phyloP scores from a whole-genome alignment of 37 sponge, comb jelly and placozoan genomes.

The Spongilla lacustris region DNA sequence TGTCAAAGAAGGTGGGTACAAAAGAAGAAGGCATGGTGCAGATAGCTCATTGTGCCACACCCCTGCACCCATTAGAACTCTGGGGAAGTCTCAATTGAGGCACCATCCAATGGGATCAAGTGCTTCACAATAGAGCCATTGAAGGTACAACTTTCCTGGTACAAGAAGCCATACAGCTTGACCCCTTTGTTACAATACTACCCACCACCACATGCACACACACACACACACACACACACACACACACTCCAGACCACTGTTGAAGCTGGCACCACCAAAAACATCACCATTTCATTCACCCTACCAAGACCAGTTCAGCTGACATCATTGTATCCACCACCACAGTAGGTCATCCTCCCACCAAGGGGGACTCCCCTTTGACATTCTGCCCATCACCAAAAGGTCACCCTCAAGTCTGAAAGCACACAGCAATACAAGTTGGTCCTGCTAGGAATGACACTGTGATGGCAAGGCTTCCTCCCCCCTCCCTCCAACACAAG shows the following conservation, averaged over 20 bases:
- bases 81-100: constrained; percentile 78
- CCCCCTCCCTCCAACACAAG: background rate
- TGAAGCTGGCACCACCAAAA: constrained; percentile 51
- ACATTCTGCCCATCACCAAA: background rate
- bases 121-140: constrained; percentile 67
- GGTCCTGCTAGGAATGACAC: background rate
- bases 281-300: constrained; percentile 61
- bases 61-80: constrained; percentile 21
- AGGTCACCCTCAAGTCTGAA: constrained; percentile 28
- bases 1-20: constrained; percentile 42
- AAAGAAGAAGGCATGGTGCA: background rate
- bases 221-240: no score
- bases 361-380: background rate
- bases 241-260: constrained; percentile 50
- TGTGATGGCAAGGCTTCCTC: background rate
- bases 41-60: background rate
- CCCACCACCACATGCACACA: no score
- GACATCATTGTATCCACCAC: constrained; percentile 26
- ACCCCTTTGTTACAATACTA: background rate
- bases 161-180: no score
- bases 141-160: constrained; percentile 46
- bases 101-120: constrained; percentile 48
- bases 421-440: constrained; percentile 8
- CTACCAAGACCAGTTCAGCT: constrained; percentile 31
- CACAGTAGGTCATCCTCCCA: constrained; percentile 44